These are phyloP conservation scores for Micropoecilia bifurca DNA, from an alignment of 2,797 vertebrate species.

Conservation along the genomic window DNA sequence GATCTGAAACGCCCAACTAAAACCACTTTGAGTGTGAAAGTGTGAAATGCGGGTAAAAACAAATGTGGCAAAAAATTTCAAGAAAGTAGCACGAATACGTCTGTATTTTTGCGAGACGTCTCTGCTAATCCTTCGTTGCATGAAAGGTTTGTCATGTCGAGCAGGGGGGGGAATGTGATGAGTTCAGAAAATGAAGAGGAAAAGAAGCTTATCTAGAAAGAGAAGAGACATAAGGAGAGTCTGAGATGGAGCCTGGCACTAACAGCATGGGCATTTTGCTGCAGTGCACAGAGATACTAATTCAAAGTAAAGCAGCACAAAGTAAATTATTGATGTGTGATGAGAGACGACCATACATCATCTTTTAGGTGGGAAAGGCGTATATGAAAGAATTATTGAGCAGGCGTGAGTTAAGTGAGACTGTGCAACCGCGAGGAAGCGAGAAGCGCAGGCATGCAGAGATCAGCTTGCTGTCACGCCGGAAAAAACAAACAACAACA, in stretches of 20 bases:
- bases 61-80: background rate
- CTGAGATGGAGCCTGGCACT: slow-evolving; percentile 18
- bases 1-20: background rate
- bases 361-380: slow-evolving; percentile 53
- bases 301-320: slow-evolving; percentile 61
- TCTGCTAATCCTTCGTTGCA: slow-evolving; percentile 2
- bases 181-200: slow-evolving; percentile 16
- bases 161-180: slow-evolving; percentile 4
- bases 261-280: slow-evolving; percentile 31
- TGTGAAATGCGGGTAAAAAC: background rate
- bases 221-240: slow-evolving; percentile 24
- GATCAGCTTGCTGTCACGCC: slow-evolving; percentile 16
- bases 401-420: slow-evolving; percentile 40
- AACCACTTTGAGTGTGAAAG: background rate
- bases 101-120: background rate
- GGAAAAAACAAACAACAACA: slow-evolving; percentile 28
- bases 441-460: slow-evolving; percentile 9
- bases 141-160: slow-evolving; percentile 12
- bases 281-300: slow-evolving; percentile 39
- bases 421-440: slow-evolving; percentile 15
- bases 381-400: slow-evolving; percentile 62
- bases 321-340: slow-evolving; percentile 64
- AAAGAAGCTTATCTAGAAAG: slow-evolving; percentile 40
- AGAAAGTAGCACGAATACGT: background rate
- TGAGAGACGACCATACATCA: slow-evolving; percentile 64